Conservation (phyloP, 2,113 vertebrate species). For the Mormyrus iriodes region DNA sequence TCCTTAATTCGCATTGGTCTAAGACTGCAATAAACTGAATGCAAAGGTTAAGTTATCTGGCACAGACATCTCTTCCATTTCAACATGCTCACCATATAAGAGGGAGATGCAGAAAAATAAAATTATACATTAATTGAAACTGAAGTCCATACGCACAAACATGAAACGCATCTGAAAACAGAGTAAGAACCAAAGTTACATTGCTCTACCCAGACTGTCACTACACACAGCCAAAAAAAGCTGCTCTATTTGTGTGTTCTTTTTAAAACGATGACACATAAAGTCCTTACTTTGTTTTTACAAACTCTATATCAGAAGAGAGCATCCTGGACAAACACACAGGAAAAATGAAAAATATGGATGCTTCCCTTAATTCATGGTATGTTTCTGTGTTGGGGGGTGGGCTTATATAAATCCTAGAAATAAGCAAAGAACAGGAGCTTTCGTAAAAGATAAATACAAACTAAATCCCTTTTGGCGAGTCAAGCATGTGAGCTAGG, state of each 20-base stretch:
- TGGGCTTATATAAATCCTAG: background rate
- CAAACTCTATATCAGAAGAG: background rate
- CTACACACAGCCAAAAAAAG: background rate
- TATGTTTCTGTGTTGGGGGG: background rate
- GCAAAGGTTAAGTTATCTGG: background rate
- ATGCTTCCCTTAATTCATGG: background rate
- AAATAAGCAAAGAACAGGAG: background rate
- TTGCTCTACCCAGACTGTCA: background rate
- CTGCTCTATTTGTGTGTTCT: background rate
- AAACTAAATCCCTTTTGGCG: slow-evolving; percentile 1
- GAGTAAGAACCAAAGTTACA: background rate
- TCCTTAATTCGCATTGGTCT: background rate
- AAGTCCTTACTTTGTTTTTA: background rate
- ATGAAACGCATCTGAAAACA: background rate
- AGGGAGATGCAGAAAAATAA: background rate
- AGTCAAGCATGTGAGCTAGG: background rate
- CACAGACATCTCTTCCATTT: background rate
- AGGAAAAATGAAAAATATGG: background rate
- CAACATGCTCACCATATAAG: background rate
- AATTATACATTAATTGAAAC: background rate
- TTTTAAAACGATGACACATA: background rate
- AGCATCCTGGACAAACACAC: background rate
- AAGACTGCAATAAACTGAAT: background rate
- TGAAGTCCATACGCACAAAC: background rate
- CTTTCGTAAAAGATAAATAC: background rate